Evolutionary conservation across 1,140 invertebrate species (phyloP).

Genomic region (Matsumurasca onukii): DNA sequence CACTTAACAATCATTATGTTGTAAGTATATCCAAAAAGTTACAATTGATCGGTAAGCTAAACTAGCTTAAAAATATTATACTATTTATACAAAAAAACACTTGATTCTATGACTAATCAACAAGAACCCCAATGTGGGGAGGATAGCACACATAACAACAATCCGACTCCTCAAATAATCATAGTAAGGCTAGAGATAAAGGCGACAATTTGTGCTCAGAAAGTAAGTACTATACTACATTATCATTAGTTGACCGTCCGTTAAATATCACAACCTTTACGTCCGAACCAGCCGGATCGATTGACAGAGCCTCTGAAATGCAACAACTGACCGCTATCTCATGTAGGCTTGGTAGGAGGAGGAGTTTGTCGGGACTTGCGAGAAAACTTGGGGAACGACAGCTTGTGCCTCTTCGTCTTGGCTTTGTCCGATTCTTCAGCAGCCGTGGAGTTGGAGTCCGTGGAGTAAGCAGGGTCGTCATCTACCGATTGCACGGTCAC

Average conservation of each 20-base stretch:
- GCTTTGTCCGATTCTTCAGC: slow-evolving; percentile 52
- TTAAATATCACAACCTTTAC: slow-evolving; percentile 9
- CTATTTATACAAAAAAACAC: neutral
- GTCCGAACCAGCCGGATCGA: neutral
- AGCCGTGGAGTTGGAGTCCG: slow-evolving; percentile 55
- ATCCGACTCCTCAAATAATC: neutral
- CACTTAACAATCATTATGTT: no score
- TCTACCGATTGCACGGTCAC: slow-evolving; percentile 47
- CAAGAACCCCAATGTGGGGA: slow-evolving; percentile 2
- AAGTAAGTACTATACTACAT: neutral
- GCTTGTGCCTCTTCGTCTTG: slow-evolving; percentile 50
- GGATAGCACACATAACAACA: slow-evolving; percentile 8
- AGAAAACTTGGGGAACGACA: slow-evolving; percentile 44
- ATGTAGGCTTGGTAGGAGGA: slow-evolving; percentile 3
- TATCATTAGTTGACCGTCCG: neutral
- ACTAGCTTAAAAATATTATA: no score
- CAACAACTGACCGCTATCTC: neutral
- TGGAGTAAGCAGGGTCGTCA: slow-evolving; percentile 53
- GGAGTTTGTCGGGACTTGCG: slow-evolving; percentile 36
- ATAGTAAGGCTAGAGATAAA: neutral
- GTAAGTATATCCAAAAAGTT: no score
- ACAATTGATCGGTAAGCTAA: no score
- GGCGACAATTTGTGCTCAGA: neutral
- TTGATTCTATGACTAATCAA: neutral
- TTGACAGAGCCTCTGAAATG: neutral